Conservation (phyloP, 1,140 invertebrate species). For the Ephestia elutella region DNA sequence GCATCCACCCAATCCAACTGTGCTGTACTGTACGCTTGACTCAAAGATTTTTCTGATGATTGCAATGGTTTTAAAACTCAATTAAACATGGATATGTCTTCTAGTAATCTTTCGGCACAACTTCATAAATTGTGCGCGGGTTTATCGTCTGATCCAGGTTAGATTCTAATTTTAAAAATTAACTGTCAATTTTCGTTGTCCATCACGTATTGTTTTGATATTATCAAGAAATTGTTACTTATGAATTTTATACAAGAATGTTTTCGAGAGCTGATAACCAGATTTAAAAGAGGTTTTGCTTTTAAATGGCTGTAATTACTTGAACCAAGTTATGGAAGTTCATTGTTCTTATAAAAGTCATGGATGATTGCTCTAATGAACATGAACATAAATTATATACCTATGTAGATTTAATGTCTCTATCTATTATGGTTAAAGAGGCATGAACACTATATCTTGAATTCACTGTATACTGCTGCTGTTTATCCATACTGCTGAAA, state of each 20-base stretch:
- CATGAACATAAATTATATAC: conserved; percentile 6
- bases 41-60: background rate
- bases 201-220: conserved; percentile 13
- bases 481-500: too few relatives aligned
- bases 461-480: too few relatives aligned
- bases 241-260: conserved; percentile 52
- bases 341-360: background rate
- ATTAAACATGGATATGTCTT: conserved; percentile 40
- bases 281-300: conserved; percentile 30
- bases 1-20: too few relatives aligned
- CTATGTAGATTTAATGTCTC: too few relatives aligned
- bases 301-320: conserved; percentile 3
- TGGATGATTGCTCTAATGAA: background rate
- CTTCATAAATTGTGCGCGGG: conserved; percentile 56
- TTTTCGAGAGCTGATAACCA: conserved; percentile 36
- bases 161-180: conserved; percentile 49
- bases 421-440: too few relatives aligned
- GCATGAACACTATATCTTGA: too few relatives aligned
- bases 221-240: conserved; percentile 16
- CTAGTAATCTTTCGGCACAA: conserved; percentile 44
- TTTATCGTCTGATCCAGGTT: conserved; percentile 61
- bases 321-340: conserved; percentile 4
- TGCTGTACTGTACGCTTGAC: background rate
- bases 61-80: background rate
- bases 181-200: conserved; percentile 21